A percentile compares a stretch with the other conserved stretches of the same genome.
These are phyloP conservation scores for Phenacoccus solenopsis DNA, from an alignment of 1,140 invertebrate genomes.

Conservation along the genomic window DNA sequence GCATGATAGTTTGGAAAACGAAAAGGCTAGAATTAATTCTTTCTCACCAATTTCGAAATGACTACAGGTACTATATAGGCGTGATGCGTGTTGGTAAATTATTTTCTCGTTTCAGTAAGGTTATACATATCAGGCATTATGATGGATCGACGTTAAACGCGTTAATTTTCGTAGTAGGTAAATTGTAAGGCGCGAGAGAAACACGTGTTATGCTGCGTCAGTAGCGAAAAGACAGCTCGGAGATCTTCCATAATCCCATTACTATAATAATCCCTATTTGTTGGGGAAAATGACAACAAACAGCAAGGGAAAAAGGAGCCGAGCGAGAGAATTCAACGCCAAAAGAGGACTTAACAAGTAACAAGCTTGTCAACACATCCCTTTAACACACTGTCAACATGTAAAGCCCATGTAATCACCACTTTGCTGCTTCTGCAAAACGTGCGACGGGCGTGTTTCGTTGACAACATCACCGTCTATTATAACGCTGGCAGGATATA, in stretches of 20 bases:
- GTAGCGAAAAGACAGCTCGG: conserved; percentile 9
- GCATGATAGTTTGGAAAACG: too few relatives aligned
- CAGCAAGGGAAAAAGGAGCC: neutral
- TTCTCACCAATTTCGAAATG: too few relatives aligned
- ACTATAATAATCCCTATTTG: conserved; percentile 14
- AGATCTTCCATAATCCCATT: conserved; percentile 14
- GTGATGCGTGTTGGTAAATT: neutral
- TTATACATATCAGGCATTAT: neutral
- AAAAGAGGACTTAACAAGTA: conserved; percentile 18
- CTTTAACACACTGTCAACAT: conserved; percentile 15
- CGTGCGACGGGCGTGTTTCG: neutral
- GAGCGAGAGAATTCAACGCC: neutral
- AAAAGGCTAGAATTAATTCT: too few relatives aligned
- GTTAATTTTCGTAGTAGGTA: conserved; percentile 8
- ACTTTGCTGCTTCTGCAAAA: conserved; percentile 12
- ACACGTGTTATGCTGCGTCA: neutral
- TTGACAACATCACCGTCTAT: neutral
- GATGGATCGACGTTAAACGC: conserved; percentile 6
- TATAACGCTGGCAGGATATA: neutral
- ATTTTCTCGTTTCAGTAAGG: neutral
- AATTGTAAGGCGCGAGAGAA: neutral
- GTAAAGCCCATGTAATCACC: conserved; percentile 17
- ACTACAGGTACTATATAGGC: too few relatives aligned
- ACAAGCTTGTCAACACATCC: conserved; percentile 17
- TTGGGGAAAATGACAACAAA: neutral